Evolutionary conservation across 2,888 invertebrate species (phyloP), one percentile per base, ranked within the genome.

Genomic region (Phalera bucephala): DNA sequence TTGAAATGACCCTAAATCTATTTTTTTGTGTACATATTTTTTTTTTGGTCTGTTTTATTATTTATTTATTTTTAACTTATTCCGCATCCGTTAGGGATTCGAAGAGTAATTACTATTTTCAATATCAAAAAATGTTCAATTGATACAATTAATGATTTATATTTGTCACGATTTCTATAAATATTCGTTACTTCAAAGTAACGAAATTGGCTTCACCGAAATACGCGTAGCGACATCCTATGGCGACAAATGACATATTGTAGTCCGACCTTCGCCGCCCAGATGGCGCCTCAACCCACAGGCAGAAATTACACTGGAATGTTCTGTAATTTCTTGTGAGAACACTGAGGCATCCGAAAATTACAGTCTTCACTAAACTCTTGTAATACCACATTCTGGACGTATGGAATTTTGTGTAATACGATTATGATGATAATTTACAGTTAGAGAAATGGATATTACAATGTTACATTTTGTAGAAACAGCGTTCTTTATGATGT

Each of bases 191-290:
- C n/a, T n/a, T n/a, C n/a, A n/a, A n/a, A n/a, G n/a, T n/a, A n/a
- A n/a, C n/a, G n/a, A n/a, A n/a, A n/a, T n/a, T n/a, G n/a, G n/a
- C n/a, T n/a, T n/a, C n/a, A n/a, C n/a, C n/a, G n/a, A n/a, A n/a
- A n/a, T 26, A 56, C 61, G 35, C 44, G 72, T 80, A 80, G 89
- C 89, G 89, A 87, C 89, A 86, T 87, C 89, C 72, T 59, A 73
- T 69, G 76, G 80, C 60, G 70, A 77, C 75, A 75, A 66, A 57
- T 71, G 87, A 88, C 87, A 89, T 68, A 64, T 70, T 47, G 29
- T 52, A 74, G 75, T 87, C 79, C 76, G 11, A 8, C 13, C 33
- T 8, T 9, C 9, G 29, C 31, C 21, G 32, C 52, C 72, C 74
- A 89, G 88, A 85, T 89, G 88, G 84, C 86, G 85, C 40, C 46